These are phyloP conservation scores for Tyria jacobaeae DNA, from an alignment of 2,888 invertebrate genomes.

Conservation along the genomic window DNA sequence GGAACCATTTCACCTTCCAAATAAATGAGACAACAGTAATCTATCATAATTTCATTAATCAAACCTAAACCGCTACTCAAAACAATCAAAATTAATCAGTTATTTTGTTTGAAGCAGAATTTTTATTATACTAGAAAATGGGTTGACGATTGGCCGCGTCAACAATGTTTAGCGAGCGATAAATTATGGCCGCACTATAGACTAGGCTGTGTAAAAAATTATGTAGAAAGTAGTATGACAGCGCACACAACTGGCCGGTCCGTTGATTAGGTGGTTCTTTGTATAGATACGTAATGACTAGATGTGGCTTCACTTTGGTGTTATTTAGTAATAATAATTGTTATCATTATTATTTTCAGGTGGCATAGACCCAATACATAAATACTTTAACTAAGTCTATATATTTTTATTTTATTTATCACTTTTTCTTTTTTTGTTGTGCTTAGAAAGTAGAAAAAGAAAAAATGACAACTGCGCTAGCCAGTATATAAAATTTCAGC, in stretches of 20 bases:
- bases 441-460: too few species aligned
- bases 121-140: constrained; percentile 13
- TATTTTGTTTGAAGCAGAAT: constrained; percentile 14
- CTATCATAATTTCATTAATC: constrained; percentile 38
- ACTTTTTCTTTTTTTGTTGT: too few species aligned
- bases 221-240: constrained; percentile 83
- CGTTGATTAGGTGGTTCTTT: constrained; percentile 66
- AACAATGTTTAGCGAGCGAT: constrained; percentile 22
- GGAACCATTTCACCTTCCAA: neutral
- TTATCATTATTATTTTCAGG: too few species aligned
- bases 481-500: too few species aligned
- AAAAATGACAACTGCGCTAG: too few species aligned
- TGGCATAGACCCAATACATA: too few species aligned
- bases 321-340: too few species aligned
- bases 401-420: too few species aligned
- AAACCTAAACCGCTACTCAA: constrained; percentile 23
- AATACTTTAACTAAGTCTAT: too few species aligned
- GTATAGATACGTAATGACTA: constrained; percentile 30
- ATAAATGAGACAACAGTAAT: constrained; percentile 4
- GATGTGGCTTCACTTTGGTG: constrained; percentile 27
- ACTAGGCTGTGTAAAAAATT: constrained; percentile 72
- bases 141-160: neutral
- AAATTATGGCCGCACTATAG: constrained; percentile 52
- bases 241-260: constrained; percentile 64
- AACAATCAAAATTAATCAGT: constrained; percentile 23